phyloP scores from a whole-genome alignment of 2,888 invertebrate species.

The Acanthosoma haemorrhoidale region DNA sequence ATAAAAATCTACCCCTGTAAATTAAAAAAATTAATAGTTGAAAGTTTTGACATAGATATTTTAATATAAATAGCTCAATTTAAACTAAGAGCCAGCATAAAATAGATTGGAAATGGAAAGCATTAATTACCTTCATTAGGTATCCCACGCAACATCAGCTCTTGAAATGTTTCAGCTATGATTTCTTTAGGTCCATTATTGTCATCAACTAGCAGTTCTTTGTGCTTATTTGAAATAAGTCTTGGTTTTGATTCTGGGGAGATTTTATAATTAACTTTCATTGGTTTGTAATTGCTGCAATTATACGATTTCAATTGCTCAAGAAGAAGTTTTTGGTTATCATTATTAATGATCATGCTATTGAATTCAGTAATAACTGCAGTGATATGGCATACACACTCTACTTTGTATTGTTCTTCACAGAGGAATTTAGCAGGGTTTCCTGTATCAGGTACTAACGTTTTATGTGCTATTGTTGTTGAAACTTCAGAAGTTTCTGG shows the following conservation, averaged over 20 bases:
- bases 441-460: neutral
- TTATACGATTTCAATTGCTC: conserved; percentile 12
- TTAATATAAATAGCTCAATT: neutral
- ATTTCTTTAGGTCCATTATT: conserved; percentile 33
- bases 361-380: conserved; percentile 12
- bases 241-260: conserved; percentile 32
- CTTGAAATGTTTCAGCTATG: conserved; percentile 16
- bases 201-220: conserved; percentile 27
- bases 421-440: conserved; percentile 25
- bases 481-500: neutral
- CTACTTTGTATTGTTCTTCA: neutral
- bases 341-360: neutral
- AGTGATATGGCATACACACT: conserved; percentile 26
- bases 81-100: neutral
- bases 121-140: conserved; percentile 21
- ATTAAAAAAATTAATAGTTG: neutral
- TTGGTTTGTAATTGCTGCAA: conserved; percentile 22
- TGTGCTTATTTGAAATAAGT: conserved; percentile 29
- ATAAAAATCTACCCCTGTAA: conserved; percentile 31
- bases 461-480: neutral
- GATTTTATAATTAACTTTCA: neutral
- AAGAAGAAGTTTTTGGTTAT: neutral
- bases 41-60: neutral
- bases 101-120: neutral
- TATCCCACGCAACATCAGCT: conserved; percentile 20